Conservation (phyloP, 2,888 invertebrate species). For the Agrochola lota region DNA sequence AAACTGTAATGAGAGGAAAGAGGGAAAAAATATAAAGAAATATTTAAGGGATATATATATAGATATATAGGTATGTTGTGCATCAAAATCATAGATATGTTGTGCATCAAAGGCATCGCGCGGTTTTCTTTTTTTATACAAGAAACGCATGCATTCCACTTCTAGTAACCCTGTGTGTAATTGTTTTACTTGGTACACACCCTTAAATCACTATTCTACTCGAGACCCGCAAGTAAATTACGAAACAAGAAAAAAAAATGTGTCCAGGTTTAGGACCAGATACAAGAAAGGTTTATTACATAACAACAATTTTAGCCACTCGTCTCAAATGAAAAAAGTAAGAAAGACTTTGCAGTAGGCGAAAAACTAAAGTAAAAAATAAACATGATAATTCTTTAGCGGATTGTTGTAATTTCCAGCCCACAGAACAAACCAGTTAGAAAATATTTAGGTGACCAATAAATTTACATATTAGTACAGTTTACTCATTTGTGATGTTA, state of each 20-base stretch:
- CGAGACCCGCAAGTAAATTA: slow-evolving; percentile 3
- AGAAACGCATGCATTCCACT: background rate
- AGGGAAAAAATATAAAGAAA: too few species aligned
- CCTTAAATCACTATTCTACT: background rate
- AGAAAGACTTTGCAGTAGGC: background rate
- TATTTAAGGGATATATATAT: too few species aligned
- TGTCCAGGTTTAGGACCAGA: background rate
- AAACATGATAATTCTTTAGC: background rate
- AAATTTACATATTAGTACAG: slow-evolving; percentile 8
- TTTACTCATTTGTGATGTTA: slow-evolving; percentile 31
- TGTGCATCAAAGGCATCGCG: too few species aligned
- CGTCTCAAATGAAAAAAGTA: slow-evolving; percentile 8
- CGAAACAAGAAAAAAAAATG: background rate
- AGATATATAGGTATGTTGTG: too few species aligned
- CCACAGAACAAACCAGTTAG: slow-evolving; percentile 15
- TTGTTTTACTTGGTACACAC: background rate
- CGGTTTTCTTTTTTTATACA: background rate
- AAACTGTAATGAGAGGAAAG: background rate
- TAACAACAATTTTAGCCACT: slow-evolving; percentile 6
- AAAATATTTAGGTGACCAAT: slow-evolving; percentile 3
- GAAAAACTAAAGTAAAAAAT: background rate
- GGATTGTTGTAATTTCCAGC: background rate
- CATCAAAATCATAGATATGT: background rate
- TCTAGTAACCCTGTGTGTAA: background rate
- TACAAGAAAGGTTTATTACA: slow-evolving; percentile 18